Evolutionary conservation across 1,140 invertebrate species (phyloP).

Genomic region (Leptopilina clavipes): DNA sequence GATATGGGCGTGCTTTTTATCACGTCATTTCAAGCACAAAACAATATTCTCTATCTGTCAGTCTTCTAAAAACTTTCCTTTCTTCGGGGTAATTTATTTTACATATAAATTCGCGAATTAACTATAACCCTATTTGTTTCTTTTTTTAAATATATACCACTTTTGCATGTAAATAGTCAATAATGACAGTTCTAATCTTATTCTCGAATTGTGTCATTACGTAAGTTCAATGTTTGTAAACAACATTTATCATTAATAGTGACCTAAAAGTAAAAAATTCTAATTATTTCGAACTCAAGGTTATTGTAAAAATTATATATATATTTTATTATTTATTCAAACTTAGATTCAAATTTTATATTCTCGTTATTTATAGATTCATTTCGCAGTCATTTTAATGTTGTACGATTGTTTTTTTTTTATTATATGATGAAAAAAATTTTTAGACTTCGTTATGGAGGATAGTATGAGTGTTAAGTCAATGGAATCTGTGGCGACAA

Average conservation of each 20-base stretch:
- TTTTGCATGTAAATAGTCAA: conserved; percentile 26
- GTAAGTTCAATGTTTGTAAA: conserved; percentile 34
- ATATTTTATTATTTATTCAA: not conserved
- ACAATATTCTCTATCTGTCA: not conserved
- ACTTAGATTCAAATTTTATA: not conserved
- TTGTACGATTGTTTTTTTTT: conserved; percentile 35
- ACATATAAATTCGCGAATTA: not conserved
- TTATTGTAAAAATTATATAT: not conserved
- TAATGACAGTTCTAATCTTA: conserved; percentile 6
- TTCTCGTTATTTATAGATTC: conserved; percentile 33
- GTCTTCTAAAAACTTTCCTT: not conserved
- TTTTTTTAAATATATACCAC: not conserved
- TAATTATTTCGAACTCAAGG: not conserved
- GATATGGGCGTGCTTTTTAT: conserved; percentile 20
- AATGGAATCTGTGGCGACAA: conserved; percentile 87
- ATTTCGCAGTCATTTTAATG: conserved; percentile 31
- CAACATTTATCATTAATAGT: not conserved
- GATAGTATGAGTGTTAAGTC: conserved; percentile 86
- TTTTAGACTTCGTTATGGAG: conserved; percentile 80
- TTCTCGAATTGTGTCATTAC: not conserved
- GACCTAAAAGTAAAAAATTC: not conserved
- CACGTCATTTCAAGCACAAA: conserved; percentile 1
- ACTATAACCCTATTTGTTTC: not conserved
- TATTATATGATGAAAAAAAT: not conserved
- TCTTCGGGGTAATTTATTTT: not conserved